A percentile compares a stretch with the other conserved stretches of the same genome.
Evolutionary conservation across 2,888 invertebrate species (phyloP).

Genomic region (Proisotoma minuta): DNA sequence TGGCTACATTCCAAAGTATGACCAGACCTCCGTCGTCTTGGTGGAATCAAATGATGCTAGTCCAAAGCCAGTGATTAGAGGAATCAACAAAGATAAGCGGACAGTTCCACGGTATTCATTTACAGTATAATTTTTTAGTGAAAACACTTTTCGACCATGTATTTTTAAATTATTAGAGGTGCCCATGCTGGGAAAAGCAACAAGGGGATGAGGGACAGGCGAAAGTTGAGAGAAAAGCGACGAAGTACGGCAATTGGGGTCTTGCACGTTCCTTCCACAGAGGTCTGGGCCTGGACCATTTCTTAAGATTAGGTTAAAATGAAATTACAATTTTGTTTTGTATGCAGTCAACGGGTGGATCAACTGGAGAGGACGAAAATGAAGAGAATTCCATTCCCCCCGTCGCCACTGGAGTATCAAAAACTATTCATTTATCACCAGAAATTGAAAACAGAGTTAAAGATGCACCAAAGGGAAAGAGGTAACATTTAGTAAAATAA

Average conservation of each 20-base stretch:
- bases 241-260: constrained; percentile 56
- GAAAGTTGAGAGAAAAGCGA: constrained; percentile 59
- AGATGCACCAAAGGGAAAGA: constrained; percentile 2
- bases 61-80: constrained; percentile 52
- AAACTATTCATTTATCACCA: constrained; percentile 25
- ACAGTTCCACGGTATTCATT: constrained; percentile 42
- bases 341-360: constrained; percentile 58
- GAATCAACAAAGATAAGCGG: constrained; percentile 53
- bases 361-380: constrained; percentile 58
- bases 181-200: constrained; percentile 57
- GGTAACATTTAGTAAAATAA: constrained; percentile 2
- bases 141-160: neutral
- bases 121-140: neutral
- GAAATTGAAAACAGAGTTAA: constrained; percentile 37
- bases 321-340: no score
- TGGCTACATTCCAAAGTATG: constrained; percentile 41
- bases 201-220: constrained; percentile 57
- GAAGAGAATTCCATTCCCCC: constrained; percentile 52
- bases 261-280: constrained; percentile 59
- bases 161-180: constrained; percentile 42
- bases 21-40: constrained; percentile 47
- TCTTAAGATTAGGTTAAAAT: no score
- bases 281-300: constrained; percentile 51
- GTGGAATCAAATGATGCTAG: constrained; percentile 52
- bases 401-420: constrained; percentile 52